Conservation (phyloP, 2,797 vertebrate species). For the Decapterus maruadsi region DNA sequence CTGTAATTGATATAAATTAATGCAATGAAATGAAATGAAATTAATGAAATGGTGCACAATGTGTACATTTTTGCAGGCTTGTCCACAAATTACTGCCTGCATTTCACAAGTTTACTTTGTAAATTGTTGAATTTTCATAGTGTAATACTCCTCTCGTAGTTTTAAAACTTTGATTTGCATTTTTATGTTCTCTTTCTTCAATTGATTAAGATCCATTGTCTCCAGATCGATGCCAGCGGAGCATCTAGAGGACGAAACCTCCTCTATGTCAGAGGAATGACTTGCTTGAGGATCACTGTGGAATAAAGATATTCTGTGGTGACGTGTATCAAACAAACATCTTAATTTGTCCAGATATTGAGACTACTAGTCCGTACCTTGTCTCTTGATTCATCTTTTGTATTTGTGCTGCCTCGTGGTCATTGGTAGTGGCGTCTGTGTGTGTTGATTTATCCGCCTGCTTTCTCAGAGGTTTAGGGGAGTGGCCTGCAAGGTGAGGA, state of each 20-base stretch:
- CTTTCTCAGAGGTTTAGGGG: fast-evolving
- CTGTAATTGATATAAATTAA: too few species aligned
- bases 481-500: neutral
- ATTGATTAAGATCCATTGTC: conserved; percentile 26
- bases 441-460: neutral
- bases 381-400: neutral
- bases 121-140: conserved; percentile 7
- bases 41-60: too few species aligned
- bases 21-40: too few species aligned
- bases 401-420: neutral
- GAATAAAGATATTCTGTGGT: neutral
- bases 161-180: conserved; percentile 61
- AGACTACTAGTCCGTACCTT: too few species aligned
- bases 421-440: neutral
- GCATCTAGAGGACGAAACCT: neutral
- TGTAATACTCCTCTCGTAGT: conserved; percentile 62
- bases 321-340: too few species aligned
- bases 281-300: neutral
- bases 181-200: conserved; percentile 57
- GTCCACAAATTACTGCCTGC: neutral
- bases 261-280: neutral
- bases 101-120: neutral
- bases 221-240: neutral
- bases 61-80: neutral
- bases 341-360: too few species aligned